A percentile compares a stretch with the other conserved stretches of the same genome.
phyloP scores from a whole-genome alignment of 2,797 vertebrate genomes.

The Crocodylus rhombifer region DNA sequence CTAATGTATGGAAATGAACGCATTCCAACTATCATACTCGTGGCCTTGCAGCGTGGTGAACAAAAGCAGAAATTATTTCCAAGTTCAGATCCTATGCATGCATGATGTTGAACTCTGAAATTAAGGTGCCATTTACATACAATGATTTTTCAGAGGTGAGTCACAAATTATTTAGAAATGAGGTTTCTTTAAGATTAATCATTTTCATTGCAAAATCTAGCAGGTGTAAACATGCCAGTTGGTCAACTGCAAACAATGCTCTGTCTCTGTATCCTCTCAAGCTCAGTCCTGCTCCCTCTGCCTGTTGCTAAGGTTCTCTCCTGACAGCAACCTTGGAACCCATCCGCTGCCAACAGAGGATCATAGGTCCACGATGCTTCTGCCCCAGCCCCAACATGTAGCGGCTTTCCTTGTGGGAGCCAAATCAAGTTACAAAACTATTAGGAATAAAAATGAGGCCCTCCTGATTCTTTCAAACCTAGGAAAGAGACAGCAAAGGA shows the following conservation, averaged over 20 bases:
- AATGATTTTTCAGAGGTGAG: not conserved
- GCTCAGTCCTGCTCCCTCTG: not conserved
- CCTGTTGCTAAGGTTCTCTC: not conserved
- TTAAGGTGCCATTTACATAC: too few species aligned
- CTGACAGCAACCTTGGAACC: not conserved
- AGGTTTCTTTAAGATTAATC: too few species aligned
- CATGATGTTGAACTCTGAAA: not conserved
- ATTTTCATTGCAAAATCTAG: accelerated
- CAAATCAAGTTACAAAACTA: too few species aligned
- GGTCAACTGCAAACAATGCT: accelerated
- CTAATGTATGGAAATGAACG: not conserved
- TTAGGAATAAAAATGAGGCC: too few species aligned
- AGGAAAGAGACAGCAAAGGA: too few species aligned
- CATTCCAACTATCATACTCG: not conserved
- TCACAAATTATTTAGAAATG: too few species aligned
- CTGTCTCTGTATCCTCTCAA: accelerated
- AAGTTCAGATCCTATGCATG: not conserved
- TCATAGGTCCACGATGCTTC: too few species aligned
- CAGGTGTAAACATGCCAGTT: accelerated
- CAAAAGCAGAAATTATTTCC: not conserved
- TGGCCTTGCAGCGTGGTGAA: not conserved
- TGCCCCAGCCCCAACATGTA: too few species aligned
- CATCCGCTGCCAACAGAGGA: not conserved
- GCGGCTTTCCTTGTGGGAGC: too few species aligned
- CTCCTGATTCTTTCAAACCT: too few species aligned